Conservation (phyloP, 1,140 invertebrate genomes). For the Drosophila saltans region DNA sequence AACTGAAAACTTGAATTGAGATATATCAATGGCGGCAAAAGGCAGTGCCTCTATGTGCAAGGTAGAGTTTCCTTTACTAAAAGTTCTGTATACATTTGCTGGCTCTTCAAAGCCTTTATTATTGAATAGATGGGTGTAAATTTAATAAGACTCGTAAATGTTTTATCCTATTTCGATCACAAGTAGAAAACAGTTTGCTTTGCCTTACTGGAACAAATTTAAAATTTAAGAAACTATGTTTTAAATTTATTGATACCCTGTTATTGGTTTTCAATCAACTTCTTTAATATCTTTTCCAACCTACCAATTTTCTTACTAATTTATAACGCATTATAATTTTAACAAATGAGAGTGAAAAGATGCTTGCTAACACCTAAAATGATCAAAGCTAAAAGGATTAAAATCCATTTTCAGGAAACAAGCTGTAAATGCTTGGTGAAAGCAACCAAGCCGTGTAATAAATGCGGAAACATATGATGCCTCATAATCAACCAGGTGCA, state of each 20-base stretch:
- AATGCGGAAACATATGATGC: slow-evolving; percentile 57
- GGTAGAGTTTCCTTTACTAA: neutral
- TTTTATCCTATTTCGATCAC: too few relatives aligned
- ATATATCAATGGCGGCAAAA: slow-evolving; percentile 29
- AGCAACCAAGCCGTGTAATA: slow-evolving; percentile 54
- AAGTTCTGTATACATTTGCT: neutral
- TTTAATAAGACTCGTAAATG: too few relatives aligned
- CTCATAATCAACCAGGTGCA: slow-evolving; percentile 46
- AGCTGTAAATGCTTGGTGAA: slow-evolving; percentile 56
- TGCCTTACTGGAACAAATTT: too few relatives aligned
- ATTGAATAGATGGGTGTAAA: too few relatives aligned
- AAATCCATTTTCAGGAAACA: slow-evolving; percentile 57
- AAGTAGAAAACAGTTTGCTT: too few relatives aligned
- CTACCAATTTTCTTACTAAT: neutral
- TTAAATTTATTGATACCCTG: too few relatives aligned
- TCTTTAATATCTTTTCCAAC: too few relatives aligned
- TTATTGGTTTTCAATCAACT: too few relatives aligned
- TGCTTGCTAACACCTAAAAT: slow-evolving; percentile 44
- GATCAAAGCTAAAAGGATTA: slow-evolving; percentile 63
- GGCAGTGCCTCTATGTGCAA: neutral
- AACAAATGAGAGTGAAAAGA: slow-evolving; percentile 58
- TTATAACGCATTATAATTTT: slow-evolving; percentile 57
- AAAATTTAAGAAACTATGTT: too few relatives aligned
- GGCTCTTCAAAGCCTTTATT: neutral
- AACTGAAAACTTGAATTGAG: slow-evolving; percentile 21